Conservation (phyloP, 2,797 vertebrate species). For the Amazona ochrocephala region DNA sequence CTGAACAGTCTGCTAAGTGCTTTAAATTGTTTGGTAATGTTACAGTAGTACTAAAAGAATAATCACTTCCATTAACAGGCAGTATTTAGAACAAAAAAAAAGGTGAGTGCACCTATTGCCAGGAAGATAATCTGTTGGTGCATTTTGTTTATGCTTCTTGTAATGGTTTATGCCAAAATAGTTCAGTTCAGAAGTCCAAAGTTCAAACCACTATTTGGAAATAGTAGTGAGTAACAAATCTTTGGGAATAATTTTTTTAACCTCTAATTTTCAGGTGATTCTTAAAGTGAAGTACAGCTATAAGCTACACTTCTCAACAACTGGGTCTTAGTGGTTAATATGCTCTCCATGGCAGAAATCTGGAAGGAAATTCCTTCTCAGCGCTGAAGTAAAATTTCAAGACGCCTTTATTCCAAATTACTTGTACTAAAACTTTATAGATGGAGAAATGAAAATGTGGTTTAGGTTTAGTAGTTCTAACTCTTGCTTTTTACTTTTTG, state of each 20-base stretch:
- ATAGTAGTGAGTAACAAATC: background rate
- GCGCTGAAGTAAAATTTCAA: constrained; percentile 40
- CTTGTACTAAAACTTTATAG: constrained; percentile 48
- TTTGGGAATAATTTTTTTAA: background rate
- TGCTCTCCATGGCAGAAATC: background rate
- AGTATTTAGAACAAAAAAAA: background rate
- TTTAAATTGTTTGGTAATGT: background rate
- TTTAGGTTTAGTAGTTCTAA: constrained; percentile 30
- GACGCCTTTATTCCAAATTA: constrained; percentile 36
- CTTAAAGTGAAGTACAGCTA: background rate
- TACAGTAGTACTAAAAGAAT: background rate
- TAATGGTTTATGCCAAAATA: background rate
- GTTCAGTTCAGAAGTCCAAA: background rate
- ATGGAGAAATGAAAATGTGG: constrained; percentile 33
- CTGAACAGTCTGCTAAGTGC: background rate
- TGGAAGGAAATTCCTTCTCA: constrained; percentile 1
- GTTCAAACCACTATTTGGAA: background rate
- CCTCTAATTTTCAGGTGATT: background rate
- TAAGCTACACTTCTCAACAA: background rate
- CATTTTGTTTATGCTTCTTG: background rate
- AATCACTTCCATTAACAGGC: background rate
- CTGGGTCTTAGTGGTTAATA: background rate
- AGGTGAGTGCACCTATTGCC: background rate
- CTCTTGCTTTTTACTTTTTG: background rate
- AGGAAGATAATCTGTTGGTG: background rate